A percentile compares a stretch with the other conserved stretches of the same genome.
Evolutionary conservation across 2,113 vertebrate species (phyloP).

Genomic region (Globicephala melas): DNA sequence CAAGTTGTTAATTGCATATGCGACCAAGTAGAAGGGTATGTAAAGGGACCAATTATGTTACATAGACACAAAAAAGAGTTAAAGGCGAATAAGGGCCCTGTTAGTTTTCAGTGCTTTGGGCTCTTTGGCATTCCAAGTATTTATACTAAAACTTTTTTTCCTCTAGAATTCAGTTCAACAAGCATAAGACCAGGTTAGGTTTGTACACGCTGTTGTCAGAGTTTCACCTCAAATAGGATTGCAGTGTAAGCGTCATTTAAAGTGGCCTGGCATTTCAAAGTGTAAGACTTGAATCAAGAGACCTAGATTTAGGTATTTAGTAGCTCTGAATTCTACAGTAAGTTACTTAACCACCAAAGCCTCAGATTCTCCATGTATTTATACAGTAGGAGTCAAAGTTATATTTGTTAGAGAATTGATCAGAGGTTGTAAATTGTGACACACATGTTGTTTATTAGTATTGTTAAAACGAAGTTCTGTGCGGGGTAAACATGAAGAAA

Average conservation of each 20-base stretch:
- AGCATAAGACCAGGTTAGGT: not conserved
- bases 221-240: not conserved
- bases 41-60: not conserved
- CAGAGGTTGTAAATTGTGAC: not conserved
- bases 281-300: not conserved
- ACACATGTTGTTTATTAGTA: not conserved
- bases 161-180: not conserved
- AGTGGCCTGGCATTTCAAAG: not conserved
- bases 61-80: not conserved
- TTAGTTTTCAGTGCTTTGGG: not conserved
- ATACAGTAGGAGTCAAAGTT: not conserved
- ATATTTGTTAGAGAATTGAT: not conserved
- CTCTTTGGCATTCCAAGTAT: not conserved
- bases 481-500: not conserved
- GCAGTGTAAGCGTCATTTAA: not conserved
- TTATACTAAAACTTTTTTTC: not conserved
- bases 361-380: not conserved
- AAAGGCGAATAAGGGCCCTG: not conserved
- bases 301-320: not conserved
- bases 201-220: rapidly evolving
- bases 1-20: not conserved
- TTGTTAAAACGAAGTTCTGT: not conserved
- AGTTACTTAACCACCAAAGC: not conserved
- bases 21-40: not conserved
- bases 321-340: not conserved